phyloP scores from a whole-genome alignment of 2,888 invertebrate species.

The Phortica magna region DNA sequence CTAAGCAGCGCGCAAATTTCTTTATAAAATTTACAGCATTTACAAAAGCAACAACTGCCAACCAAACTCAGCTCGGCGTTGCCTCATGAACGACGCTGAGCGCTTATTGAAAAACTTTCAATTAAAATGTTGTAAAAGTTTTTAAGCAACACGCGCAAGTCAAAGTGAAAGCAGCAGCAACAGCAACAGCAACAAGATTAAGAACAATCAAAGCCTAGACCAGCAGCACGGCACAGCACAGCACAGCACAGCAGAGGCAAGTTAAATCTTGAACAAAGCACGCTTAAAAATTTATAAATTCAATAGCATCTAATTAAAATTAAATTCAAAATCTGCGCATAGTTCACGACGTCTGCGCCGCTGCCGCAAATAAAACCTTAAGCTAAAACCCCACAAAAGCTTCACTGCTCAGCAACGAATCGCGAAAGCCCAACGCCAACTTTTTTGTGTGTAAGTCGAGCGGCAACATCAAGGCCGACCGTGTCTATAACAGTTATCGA shows the following conservation, averaged over 20 bases:
- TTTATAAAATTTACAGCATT: conserved; percentile 40
- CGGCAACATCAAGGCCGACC: conserved; percentile 4
- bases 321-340: conserved; percentile 43
- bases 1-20: no score
- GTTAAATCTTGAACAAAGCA: conserved; percentile 42
- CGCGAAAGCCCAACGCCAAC: not conserved
- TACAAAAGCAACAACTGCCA: conserved; percentile 37
- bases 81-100: not conserved
- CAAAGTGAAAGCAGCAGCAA: conserved; percentile 22
- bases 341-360: not conserved
- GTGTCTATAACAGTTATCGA: conserved; percentile 27
- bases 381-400: not conserved
- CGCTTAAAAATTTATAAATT: conserved; percentile 70
- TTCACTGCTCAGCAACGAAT: not conserved
- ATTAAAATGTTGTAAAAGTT: conserved; percentile 60
- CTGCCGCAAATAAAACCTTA: not conserved
- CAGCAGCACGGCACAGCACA: not conserved
- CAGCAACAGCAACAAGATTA: conserved; percentile 32
- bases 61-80: not conserved
- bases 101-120: conserved; percentile 56
- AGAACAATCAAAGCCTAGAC: conserved; percentile 43
- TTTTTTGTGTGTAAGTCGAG: not conserved
- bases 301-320: conserved; percentile 72
- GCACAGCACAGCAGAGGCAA: not conserved
- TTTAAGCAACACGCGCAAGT: conserved; percentile 37